phyloP scores from a whole-genome alignment of 2,888 invertebrate genomes.

The Diloba caeruleocephala region DNA sequence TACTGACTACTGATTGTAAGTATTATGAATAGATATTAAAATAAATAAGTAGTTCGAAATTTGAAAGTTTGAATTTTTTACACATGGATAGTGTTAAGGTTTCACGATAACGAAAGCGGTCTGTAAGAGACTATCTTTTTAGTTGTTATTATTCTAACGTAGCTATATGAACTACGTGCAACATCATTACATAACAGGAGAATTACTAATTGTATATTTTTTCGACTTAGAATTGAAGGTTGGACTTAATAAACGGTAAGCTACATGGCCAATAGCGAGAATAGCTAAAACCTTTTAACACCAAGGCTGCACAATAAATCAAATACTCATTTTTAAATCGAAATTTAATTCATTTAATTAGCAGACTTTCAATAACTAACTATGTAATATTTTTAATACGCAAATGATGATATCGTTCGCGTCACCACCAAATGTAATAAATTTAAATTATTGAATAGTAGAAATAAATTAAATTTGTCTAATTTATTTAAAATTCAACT shows the following conservation, averaged over 20 bases:
- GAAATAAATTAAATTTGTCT: constrained; percentile 31
- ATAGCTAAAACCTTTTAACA: constrained; percentile 7
- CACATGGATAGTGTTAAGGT: too few species aligned
- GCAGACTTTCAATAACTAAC: too few species aligned
- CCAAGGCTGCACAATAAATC: constrained; percentile 31
- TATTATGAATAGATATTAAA: too few species aligned
- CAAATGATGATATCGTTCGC: constrained; percentile 21
- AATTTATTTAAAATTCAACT: constrained; percentile 27
- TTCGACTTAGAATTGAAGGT: constrained; percentile 4
- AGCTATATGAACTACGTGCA: too few species aligned
- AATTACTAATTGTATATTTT: too few species aligned
- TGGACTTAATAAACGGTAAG: constrained; percentile 6
- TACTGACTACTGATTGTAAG: too few species aligned
- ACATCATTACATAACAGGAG: too few species aligned
- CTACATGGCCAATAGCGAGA: neutral
- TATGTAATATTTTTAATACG: constrained; percentile 31
- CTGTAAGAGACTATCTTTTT: too few species aligned
- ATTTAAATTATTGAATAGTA: constrained; percentile 16
- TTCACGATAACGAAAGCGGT: too few species aligned
- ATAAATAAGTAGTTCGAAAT: too few species aligned
- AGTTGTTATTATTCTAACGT: too few species aligned
- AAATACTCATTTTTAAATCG: constrained; percentile 36
- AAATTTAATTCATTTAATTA: constrained; percentile 47
- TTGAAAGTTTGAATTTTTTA: too few species aligned
- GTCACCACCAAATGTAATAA: constrained; percentile 9